A percentile compares a stretch with the other conserved stretches of the same genome.
These are phyloP conservation scores for Campylomormyrus numenius DNA, from an alignment of 2,113 vertebrate genomes.

Conservation along the genomic window DNA sequence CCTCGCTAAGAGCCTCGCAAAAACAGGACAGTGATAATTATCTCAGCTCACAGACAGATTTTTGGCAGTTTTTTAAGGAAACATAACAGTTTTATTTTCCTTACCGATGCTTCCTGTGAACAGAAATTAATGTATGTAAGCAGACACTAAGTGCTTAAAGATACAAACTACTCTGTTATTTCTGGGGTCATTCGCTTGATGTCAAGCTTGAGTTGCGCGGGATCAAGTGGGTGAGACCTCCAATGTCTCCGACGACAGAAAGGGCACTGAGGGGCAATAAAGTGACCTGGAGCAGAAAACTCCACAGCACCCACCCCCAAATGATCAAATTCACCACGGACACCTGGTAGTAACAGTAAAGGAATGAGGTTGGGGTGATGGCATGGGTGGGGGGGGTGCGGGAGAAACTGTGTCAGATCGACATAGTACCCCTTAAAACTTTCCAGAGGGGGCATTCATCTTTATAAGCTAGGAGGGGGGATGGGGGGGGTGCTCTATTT, in stretches of 20 bases:
- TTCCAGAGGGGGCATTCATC: not conserved
- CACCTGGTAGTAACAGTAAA: not conserved
- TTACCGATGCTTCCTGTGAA: not conserved
- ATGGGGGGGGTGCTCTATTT: not conserved
- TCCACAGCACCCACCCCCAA: not conserved
- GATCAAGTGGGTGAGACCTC: too few relatives aligned
- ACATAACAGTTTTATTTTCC: not conserved
- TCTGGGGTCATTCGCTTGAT: not conserved
- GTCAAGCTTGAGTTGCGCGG: not conserved
- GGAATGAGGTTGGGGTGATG: not conserved
- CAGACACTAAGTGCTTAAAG: not conserved
- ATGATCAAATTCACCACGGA: not conserved
- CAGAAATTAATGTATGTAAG: not conserved
- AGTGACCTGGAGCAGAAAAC: not conserved
- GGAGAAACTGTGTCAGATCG: not conserved
- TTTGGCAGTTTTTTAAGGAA: not conserved
- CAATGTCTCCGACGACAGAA: not conserved
- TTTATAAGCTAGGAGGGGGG: not conserved
- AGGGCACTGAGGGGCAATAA: not conserved
- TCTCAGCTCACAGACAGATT: not conserved
- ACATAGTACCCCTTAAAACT: not conserved
- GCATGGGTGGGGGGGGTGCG: not conserved
- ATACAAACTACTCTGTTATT: not conserved
- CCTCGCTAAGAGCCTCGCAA: constrained; percentile 23
- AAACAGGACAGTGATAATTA: constrained; percentile 46